A percentile compares a stretch with the other conserved stretches of the same genome.
These are phyloP conservation scores for Xiphias gladius DNA, from an alignment of 2,113 vertebrate genomes.

Conservation along the genomic window DNA sequence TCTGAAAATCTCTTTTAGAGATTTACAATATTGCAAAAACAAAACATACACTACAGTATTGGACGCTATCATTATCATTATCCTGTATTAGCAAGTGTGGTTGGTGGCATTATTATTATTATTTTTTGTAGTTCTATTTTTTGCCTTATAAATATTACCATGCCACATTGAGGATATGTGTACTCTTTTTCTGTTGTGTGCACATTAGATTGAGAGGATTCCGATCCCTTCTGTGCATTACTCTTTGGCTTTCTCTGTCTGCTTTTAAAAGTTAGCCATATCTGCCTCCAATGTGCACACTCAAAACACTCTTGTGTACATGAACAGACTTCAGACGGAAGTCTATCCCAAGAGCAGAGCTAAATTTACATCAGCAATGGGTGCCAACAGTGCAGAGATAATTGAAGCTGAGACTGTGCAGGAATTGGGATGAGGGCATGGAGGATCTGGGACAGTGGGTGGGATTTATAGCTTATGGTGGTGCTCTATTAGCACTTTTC, in stretches of 20 bases:
- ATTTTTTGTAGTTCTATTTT: slow-evolving; percentile 13
- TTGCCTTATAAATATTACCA: background rate
- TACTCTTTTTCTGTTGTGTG: slow-evolving; percentile 7
- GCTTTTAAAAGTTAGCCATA: background rate
- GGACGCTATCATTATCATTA: background rate
- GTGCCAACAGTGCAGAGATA: slow-evolving; percentile 6
- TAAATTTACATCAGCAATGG: background rate
- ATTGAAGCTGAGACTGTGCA: background rate
- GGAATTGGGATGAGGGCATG: background rate
- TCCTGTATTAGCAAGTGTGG: background rate
- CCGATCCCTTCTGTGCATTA: background rate
- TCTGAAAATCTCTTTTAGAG: slow-evolving; percentile 7
- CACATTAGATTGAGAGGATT: background rate
- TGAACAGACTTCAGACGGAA: background rate
- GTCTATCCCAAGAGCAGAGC: background rate
- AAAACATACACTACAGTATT: background rate
- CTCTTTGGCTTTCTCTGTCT: background rate
- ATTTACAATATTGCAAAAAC: background rate
- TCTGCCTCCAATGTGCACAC: background rate
- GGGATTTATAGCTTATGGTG: background rate
- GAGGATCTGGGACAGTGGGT: background rate
- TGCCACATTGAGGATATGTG: background rate
- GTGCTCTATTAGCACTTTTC: background rate
- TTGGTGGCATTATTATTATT: background rate
- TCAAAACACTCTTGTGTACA: slow-evolving; percentile 1